Conservation (phyloP, 2,888 invertebrate species). For the Apodemia duryi region DNA sequence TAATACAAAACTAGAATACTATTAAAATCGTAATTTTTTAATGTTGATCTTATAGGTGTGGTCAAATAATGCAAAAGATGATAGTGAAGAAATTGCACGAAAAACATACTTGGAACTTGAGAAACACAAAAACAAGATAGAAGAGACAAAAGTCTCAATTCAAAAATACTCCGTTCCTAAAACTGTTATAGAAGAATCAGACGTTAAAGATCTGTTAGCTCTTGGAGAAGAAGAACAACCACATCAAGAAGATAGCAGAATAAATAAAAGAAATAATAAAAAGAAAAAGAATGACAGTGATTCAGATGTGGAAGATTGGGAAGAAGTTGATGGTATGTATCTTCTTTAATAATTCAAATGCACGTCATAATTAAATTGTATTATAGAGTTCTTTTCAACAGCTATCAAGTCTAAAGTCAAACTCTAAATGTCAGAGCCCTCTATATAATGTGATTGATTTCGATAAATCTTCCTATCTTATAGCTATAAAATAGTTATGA, state of each 20-base stretch:
- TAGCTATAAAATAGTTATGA: too few relatives aligned
- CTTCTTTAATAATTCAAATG: slow-evolving; percentile 7
- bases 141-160: slow-evolving; percentile 79
- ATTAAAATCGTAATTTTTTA: too few relatives aligned
- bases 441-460: too few relatives aligned
- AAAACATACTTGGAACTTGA: slow-evolving; percentile 77
- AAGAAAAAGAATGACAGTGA: slow-evolving; percentile 64
- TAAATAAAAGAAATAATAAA: slow-evolving; percentile 44
- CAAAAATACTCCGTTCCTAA: slow-evolving; percentile 63
- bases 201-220: slow-evolving; percentile 82
- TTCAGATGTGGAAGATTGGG: slow-evolving; percentile 85
- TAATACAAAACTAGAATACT: too few relatives aligned
- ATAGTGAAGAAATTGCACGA: slow-evolving; percentile 67
- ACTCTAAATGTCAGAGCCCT: too few relatives aligned
- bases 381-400: too few relatives aligned
- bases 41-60: slow-evolving; percentile 48
- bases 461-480: too few relatives aligned
- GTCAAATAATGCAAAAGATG: slow-evolving; percentile 48
- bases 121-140: slow-evolving; percentile 79
- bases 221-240: slow-evolving; percentile 79
- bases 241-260: slow-evolving; percentile 34
- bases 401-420: too few relatives aligned
- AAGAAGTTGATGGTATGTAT: slow-evolving; percentile 83
- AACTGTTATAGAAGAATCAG: slow-evolving; percentile 45
- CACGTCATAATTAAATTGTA: too few relatives aligned